Percentiles rank a stretch among this genome's conserved stretches.
These are phyloP conservation scores for Hydrotaea cyrtoneurina DNA, from an alignment of 2,888 invertebrate genomes.

Conservation along the genomic window DNA sequence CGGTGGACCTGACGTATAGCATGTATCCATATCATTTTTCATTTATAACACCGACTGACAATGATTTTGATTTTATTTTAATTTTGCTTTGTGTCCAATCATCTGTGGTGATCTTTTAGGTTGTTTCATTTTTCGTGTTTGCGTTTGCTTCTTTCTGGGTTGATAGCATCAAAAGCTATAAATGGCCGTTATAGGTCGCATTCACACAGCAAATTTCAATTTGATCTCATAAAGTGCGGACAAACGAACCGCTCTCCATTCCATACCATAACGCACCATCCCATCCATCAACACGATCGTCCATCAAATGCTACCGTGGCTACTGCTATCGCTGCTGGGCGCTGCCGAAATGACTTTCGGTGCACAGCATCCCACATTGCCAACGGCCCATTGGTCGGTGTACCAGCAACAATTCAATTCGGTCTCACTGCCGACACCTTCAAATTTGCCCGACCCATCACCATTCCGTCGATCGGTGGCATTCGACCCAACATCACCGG, in stretches of 20 bases:
- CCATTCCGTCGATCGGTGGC: constrained; percentile 27
- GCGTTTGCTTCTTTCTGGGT: neutral
- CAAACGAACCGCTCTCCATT: constrained; percentile 3
- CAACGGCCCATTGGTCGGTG: constrained; percentile 15
- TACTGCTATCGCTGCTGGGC: neutral
- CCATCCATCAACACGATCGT: constrained; percentile 19
- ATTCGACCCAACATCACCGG: constrained; percentile 25
- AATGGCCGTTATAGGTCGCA: constrained; percentile 34
- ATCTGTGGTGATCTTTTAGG: neutral
- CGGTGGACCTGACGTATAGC: neutral
- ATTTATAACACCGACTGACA: constrained; percentile 27
- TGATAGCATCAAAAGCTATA: constrained; percentile 42
- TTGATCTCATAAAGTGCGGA: constrained; percentile 37
- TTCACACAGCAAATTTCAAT: constrained; percentile 46
- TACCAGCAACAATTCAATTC: constrained; percentile 32
- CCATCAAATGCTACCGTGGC: constrained; percentile 9
- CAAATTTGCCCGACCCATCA: constrained; percentile 28
- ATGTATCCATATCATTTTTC: constrained; percentile 28
- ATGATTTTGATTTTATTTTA: constrained; percentile 23
- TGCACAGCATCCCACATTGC: neutral
- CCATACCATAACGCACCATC: neutral
- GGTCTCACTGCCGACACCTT: constrained; percentile 17
- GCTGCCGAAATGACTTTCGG: neutral
- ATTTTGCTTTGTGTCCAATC: neutral
- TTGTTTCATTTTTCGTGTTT: neutral